Evolutionary conservation across 2,888 invertebrate genomes (phyloP), one percentile per base, ranked within the genome.

Genomic region (Stegophylla sp.): DNA sequence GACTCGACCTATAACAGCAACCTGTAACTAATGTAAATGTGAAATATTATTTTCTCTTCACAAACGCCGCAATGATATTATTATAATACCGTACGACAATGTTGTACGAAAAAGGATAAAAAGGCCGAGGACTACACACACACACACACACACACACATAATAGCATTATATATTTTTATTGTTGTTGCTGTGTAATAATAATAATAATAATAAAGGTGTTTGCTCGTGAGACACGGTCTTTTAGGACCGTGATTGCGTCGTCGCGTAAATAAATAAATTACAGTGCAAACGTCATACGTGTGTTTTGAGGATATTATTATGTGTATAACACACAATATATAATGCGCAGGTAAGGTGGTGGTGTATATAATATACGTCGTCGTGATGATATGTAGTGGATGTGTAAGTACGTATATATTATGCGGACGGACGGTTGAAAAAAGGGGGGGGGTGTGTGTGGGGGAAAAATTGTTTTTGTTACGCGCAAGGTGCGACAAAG

Each of bases 401-500:
- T n/a, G n/a, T n/a, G n/a, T 34, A 34, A 34, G 34, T 45, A 20
- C 0, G 20, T 53, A 53, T 20, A 53, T 20, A n/a, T 7, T 20
- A 20, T 20, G n/a, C 20, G 56, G 5, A n/a, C 12, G 12, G 45
- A 12, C 2, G n/a, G n/a, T 23, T 34, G 56, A 23, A 9, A 41
- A 66, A 48, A 26, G 34, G 34, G 34, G 34, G 34, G 7, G 7
- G 34, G 34, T n/a, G n/a, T n/a, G n/a, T n/a, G n/a, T n/a, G n/a
- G n/a, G n/a, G n/a, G 23, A 71, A 67, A 71, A 67, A 77, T 66
- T 63, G 61, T 61, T 59, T 77, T 53, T 53, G 64, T 76, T 66
- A 66, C 53, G 66, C 12, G 64, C 66, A 61, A 79, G 75, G 64
- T 59, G 79, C 79, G 79, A 69, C 79, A 71, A 61, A 79, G 79